phyloP scores from a whole-genome alignment of 2,113 vertebrate species.

The Sinocyclocheilus anshuiensis region DNA sequence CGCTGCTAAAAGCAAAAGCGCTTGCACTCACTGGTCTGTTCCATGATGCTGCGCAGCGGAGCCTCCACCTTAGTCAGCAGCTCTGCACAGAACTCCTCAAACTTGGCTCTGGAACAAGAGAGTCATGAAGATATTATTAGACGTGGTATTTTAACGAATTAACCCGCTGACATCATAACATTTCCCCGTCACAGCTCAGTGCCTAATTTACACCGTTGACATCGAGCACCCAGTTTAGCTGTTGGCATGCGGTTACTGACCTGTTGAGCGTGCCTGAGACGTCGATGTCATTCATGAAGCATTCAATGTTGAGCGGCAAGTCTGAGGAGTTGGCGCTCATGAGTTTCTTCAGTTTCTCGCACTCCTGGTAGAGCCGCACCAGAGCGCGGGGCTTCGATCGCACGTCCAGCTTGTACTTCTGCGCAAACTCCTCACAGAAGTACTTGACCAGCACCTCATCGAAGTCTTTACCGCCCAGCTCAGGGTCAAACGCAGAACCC shows the following conservation, averaged over 20 bases:
- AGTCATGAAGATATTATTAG: conserved; percentile 68
- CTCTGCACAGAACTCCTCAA: conserved; percentile 91
- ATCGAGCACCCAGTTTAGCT: conserved; percentile 15
- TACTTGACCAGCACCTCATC: conserved; percentile 89
- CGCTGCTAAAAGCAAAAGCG: not conserved
- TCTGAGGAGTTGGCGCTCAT: conserved; percentile 98
- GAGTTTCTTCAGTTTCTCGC: conserved; percentile 96
- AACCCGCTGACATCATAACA: conserved; percentile 37
- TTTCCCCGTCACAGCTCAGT: not conserved
- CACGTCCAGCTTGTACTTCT: conserved; percentile 95
- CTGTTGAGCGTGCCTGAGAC: conserved; percentile 92
- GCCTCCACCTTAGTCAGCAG: conserved; percentile 89
- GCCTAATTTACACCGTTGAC: not conserved
- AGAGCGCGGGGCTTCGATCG: conserved; percentile 89
- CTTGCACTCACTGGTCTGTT: conserved; percentile 90
- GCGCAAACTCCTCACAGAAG: conserved; percentile 91
- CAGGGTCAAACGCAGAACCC: conserved; percentile 88
- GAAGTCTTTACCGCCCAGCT: conserved; percentile 92
- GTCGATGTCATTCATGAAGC: conserved; percentile 79
- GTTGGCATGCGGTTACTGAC: conserved; percentile 66
- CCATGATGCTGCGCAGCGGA: conserved; percentile 90
- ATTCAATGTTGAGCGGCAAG: conserved; percentile 85
- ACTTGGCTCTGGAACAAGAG: conserved; percentile 81
- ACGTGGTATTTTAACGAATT: conserved; percentile 38
- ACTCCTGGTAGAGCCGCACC: conserved; percentile 92